Evolutionary conservation across 2,113 vertebrate genomes (phyloP), one percentile per base, ranked within the genome.

Genomic region (Halcyon malimbica): DNA sequence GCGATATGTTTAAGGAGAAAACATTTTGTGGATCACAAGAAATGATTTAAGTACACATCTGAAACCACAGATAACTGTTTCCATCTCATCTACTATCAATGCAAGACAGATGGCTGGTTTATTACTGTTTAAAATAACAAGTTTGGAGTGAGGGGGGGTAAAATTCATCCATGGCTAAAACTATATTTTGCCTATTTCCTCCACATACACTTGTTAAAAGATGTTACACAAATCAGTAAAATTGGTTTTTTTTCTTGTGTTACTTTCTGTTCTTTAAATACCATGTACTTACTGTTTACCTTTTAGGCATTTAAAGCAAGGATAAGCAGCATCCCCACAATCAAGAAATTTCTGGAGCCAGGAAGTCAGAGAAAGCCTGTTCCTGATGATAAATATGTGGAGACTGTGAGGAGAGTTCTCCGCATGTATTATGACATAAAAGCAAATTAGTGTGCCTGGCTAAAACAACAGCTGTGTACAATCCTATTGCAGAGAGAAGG

Each of bases 351-450:
- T 91, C 97, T 99, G 69, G 96, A 98, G 80, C 98, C 98, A 2
- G 98, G 98, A 79, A 99, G 99, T 96, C 98, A 99, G 88, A 99
- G 98, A 85, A 99, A 99, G 88, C 97, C 97, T 11, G 96, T 96
- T 17, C 97, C 98, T 3, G 98, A 98, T 89, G 98, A 98, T 6
- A 87, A 68, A 10, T 99, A 98, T 0, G 56, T 97, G 42, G 98
- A 98, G 87, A 98, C 97, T 0, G 97, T 98, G 90, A 93, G 86
- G 71, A 94, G 92, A 70, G 98, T 98, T 90, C 96, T 99, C 26
- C 18, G 76, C 2, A 41, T 97, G 23, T 95, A 96, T 44, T 60
- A 88, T 3, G 37, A 93, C 9, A 0, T 94, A 15, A 95, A 96
- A 53, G 57, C 86, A 0, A 93, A 53, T 81, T 94, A 95, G 16